phyloP scores from a whole-genome alignment of 2,888 invertebrate species.

The Odiellus spinosus region DNA sequence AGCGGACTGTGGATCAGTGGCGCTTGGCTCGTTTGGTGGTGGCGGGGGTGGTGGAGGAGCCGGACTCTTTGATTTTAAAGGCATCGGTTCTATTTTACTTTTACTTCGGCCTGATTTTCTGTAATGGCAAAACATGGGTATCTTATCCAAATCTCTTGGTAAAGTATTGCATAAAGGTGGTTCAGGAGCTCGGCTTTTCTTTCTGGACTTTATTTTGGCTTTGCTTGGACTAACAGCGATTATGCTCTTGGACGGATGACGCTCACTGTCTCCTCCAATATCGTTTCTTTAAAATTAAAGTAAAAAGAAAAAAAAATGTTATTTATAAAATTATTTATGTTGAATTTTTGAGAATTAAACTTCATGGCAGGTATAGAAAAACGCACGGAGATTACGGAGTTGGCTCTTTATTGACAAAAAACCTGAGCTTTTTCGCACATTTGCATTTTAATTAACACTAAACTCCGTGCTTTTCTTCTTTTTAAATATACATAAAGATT shows the following conservation, averaged over 20 bases:
- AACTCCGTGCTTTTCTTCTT: no score
- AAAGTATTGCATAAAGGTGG: conserved; percentile 35
- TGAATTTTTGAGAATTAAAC: no score
- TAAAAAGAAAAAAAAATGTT: no score
- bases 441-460: no score
- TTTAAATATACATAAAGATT: no score
- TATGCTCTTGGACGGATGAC: conserved; percentile 5
- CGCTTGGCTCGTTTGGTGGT: conserved; percentile 5
- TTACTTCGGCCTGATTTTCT: conserved; percentile 51
- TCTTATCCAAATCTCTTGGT: conserved; percentile 7
- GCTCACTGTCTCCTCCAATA: conserved; percentile 5
- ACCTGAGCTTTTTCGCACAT: no score
- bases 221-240: conserved; percentile 32
- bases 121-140: conserved; percentile 1
- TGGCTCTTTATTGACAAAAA: no score
- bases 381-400: no score
- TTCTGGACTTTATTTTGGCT: conserved; percentile 41
- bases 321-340: no score
- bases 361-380: no score
- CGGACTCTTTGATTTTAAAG: conserved; percentile 3
- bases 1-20: no score
- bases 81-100: conserved; percentile 49
- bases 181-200: conserved; percentile 60
- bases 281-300: neutral
- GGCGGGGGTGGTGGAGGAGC: conserved; percentile 13